Evolutionary conservation across 2,888 invertebrate species (phyloP).

Genomic region (Drosophila birchii): DNA sequence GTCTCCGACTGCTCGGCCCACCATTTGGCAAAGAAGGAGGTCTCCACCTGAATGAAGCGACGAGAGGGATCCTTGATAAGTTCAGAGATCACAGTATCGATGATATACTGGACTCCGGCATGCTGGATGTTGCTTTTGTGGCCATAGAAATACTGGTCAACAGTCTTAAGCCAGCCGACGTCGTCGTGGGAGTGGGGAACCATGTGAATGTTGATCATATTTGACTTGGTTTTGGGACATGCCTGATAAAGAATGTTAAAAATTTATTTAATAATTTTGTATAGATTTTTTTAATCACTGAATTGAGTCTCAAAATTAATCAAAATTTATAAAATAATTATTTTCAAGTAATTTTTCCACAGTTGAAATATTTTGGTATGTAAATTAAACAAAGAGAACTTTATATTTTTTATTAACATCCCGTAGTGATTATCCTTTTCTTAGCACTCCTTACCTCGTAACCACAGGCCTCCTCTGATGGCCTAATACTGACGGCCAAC

Average conservation of each 20-base stretch:
- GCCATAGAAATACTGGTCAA: constrained; percentile 96
- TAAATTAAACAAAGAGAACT: not conserved
- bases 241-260: constrained; percentile 85
- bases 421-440: not conserved
- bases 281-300: not conserved
- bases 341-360: too few relatives aligned
- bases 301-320: not conserved
- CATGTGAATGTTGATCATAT: constrained; percentile 92
- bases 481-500: constrained; percentile 31
- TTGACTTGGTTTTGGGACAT: constrained; percentile 87
- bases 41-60: constrained; percentile 96
- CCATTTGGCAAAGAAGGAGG: constrained; percentile 94
- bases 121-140: constrained; percentile 89
- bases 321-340: too few relatives aligned
- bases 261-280: not conserved
- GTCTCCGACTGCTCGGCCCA: constrained; percentile 89
- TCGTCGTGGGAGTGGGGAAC: constrained; percentile 96
- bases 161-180: constrained; percentile 97
- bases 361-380: not conserved
- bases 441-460: constrained; percentile 55
- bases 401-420: not conserved
- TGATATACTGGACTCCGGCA: constrained; percentile 95
- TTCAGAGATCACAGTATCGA: constrained; percentile 93
- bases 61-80: constrained; percentile 89
- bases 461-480: constrained; percentile 57